Percentiles rank a stretch among this genome's conserved stretches.
phyloP scores from a whole-genome alignment of 2,888 invertebrate species.

The Melanargia galathea region DNA sequence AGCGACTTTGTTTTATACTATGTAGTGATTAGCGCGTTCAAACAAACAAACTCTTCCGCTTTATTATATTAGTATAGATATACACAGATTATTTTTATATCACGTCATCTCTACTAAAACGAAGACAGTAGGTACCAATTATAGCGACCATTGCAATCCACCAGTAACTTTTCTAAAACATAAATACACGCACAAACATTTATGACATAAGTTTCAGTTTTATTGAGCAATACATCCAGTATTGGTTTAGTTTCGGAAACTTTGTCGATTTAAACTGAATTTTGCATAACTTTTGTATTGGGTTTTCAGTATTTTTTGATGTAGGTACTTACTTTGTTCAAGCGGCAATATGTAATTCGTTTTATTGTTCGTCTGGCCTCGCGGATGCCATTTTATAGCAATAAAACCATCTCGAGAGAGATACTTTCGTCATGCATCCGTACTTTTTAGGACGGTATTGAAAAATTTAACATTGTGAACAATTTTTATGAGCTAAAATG shows the following conservation, averaged over 20 bases:
- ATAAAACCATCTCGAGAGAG: slow-evolving; percentile 36
- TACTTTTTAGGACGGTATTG: slow-evolving; percentile 31
- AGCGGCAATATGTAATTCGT: slow-evolving; percentile 19
- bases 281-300: slow-evolving; percentile 32
- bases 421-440: slow-evolving; percentile 36
- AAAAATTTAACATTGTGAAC: slow-evolving; percentile 33
- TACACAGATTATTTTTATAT: too few species aligned
- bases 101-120: too few species aligned
- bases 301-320: slow-evolving; percentile 31
- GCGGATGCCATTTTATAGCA: slow-evolving; percentile 32
- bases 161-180: background rate
- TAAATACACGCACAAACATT: slow-evolving; percentile 11
- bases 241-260: slow-evolving; percentile 36
- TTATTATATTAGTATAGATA: too few species aligned
- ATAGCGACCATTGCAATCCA: background rate
- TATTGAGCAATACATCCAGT: slow-evolving; percentile 30
- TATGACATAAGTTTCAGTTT: slow-evolving; percentile 36
- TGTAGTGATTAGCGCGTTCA: too few species aligned
- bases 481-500: slow-evolving; percentile 18
- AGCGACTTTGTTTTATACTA: too few species aligned
- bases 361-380: slow-evolving; percentile 31
- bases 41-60: too few species aligned
- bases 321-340: slow-evolving; percentile 22
- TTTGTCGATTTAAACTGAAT: slow-evolving; percentile 38
- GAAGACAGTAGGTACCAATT: too few species aligned